A percentile compares a stretch with the other conserved stretches of the same genome.
Conservation (phyloP, 2,888 invertebrate species). For the Calameuta filiformis region DNA sequence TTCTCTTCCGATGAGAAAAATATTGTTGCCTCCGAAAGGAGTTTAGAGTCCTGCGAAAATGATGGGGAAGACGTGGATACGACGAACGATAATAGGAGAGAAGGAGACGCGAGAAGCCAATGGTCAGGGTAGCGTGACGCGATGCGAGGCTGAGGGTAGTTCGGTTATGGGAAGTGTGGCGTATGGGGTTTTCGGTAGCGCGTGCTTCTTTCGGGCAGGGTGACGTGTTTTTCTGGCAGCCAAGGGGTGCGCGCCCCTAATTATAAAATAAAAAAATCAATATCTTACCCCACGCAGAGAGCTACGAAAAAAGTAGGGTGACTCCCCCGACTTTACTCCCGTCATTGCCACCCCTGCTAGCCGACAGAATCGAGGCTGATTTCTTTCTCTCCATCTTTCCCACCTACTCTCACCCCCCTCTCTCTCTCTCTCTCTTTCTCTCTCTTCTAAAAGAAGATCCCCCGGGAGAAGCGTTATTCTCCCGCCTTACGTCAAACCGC, state of each 20-base stretch:
- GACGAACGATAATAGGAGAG: no score
- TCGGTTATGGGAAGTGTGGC: no score
- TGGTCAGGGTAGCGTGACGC: no score
- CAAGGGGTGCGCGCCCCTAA: slow-evolving; percentile 64
- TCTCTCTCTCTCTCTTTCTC: slow-evolving; percentile 7
- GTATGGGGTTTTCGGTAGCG: no score
- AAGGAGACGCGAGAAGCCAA: no score
- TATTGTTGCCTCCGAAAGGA: no score
- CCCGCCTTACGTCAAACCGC: slow-evolving; percentile 25
- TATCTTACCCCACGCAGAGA: slow-evolving; percentile 60
- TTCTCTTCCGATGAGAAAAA: no score
- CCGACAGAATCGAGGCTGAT: slow-evolving; percentile 37
- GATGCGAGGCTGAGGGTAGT: no score
- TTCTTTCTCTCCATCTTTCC: slow-evolving; percentile 37
- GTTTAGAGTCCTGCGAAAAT: no score
- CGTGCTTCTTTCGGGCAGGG: slow-evolving; percentile 31
- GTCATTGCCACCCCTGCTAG: slow-evolving; percentile 34
- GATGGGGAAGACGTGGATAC: no score
- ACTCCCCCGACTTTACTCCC: slow-evolving; percentile 44
- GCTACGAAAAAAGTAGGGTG: slow-evolving; percentile 59
- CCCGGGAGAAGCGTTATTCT: background rate
- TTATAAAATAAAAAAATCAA: slow-evolving; percentile 67
- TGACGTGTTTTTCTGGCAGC: slow-evolving; percentile 64
- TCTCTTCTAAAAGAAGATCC: slow-evolving; percentile 15
- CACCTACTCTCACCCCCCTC: slow-evolving; percentile 1